Evolutionary conservation across 2,888 invertebrate species (phyloP).

Genomic region (Lymantria dispar): DNA sequence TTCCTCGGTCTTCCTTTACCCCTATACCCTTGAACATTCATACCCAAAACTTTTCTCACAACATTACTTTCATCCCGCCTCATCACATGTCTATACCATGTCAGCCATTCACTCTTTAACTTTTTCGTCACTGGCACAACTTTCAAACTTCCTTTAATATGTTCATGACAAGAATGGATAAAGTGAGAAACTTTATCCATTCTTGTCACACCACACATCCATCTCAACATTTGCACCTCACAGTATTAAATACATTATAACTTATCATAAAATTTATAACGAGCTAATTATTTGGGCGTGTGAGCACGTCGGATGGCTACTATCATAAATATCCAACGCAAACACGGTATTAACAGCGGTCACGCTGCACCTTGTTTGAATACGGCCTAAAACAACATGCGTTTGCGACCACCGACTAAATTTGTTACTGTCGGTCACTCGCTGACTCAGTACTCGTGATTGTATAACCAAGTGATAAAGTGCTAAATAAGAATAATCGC

Average conservation of each 20-base stretch:
- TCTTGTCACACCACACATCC: too few species aligned
- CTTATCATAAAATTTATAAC: slow-evolving; percentile 67
- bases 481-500: neutral
- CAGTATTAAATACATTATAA: slow-evolving; percentile 35
- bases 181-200: too few species aligned
- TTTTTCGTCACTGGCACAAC: too few species aligned
- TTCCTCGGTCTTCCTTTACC: too few species aligned
- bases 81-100: too few species aligned
- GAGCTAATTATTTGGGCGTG: slow-evolving; percentile 76
- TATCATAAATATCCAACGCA: slow-evolving; percentile 76
- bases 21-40: too few species aligned
- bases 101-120: too few species aligned
- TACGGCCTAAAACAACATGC: slow-evolving; percentile 80
- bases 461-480: slow-evolving; percentile 36
- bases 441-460: slow-evolving; percentile 69
- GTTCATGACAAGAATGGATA: too few species aligned
- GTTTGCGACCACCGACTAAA: slow-evolving; percentile 72
- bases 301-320: slow-evolving; percentile 56
- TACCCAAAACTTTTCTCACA: too few species aligned
- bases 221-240: too few species aligned
- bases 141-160: too few species aligned
- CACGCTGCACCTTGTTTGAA: slow-evolving; percentile 75
- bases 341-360: slow-evolving; percentile 78
- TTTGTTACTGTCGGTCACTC: slow-evolving; percentile 71
- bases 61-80: too few species aligned